Evolutionary conservation across 2,797 vertebrate species (phyloP).

Genomic region (Neomorphus geoffroyi): DNA sequence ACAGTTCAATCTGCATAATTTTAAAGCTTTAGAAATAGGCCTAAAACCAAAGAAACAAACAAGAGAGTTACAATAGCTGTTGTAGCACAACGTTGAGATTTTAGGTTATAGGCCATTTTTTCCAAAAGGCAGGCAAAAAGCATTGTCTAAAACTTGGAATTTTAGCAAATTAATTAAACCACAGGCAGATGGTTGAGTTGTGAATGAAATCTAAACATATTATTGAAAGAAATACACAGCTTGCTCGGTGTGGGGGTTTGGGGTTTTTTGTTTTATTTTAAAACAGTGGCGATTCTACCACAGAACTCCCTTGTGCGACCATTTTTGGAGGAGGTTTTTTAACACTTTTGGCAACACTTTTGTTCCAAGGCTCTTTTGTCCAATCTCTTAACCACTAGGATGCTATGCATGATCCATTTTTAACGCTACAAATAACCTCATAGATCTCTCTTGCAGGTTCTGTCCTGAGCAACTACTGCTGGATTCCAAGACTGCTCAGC

Average conservation of each 20-base stretch:
- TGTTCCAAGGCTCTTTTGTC: fast-evolving
- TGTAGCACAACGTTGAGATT: fast-evolving
- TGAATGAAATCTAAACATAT: neutral
- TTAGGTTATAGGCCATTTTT: neutral
- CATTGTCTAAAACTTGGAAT: neutral
- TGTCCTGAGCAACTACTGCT: neutral
- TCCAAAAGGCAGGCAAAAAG: neutral
- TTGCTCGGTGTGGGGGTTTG: neutral
- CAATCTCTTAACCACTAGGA: neutral
- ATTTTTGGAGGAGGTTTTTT: neutral
- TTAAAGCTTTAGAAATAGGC: neutral
- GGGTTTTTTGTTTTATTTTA: neutral
- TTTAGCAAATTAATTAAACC: neutral
- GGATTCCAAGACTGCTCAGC: neutral
- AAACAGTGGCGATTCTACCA: fast-evolving
- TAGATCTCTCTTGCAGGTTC: neutral
- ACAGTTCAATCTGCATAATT: neutral
- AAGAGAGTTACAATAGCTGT: neutral
- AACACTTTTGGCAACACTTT: neutral
- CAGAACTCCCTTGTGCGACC: neutral
- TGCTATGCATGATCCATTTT: neutral
- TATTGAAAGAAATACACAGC: neutral
- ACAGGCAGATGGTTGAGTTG: neutral
- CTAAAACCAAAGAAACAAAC: no score
- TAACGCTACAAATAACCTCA: neutral